Evolutionary conservation across 1,140 invertebrate species (phyloP), one percentile per base, ranked within the genome.

Genomic region (Neomicropteryx cornuta): DNA sequence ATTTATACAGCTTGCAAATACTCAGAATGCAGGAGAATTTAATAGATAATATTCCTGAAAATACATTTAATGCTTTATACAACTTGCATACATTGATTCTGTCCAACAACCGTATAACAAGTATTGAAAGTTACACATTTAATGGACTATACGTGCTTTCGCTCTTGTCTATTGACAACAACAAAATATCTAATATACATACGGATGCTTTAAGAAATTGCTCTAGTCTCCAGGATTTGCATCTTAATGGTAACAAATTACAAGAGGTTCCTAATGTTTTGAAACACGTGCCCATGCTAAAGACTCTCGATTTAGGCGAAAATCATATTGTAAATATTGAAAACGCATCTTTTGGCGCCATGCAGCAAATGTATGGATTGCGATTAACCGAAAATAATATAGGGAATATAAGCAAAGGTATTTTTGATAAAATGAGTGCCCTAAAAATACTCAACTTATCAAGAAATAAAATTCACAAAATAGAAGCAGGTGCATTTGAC

Each of bases 381-480:
- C 70, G 87, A 44, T 66, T 94, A 37, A 89, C 85, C 6, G 86
- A 89, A 62, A 94, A 94, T 62, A 77, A 81, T 46, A 82, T 94
- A 43, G 81, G 80, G n/a, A 87, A 87, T 55, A 76, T 94, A 6
- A 76, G 76, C 5, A 84, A 83, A 58, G 84, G 83, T 2, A 77
- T 87, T 5, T 91, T 93, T 56, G 79, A 80, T 50, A 80, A 83
- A 56, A 77, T 92, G 73, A 75, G 76, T 21, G 77, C 83, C 3
- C 64, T 95, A 19, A 86, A 87, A 65, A 88, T 90, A 46, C 66
- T 94, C 17, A 92, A 93, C 63, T 69, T 94, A 36, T 87, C 88
- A 11, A 71, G 83, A 37, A 94, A 94, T 62, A 82, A 83, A 54
- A 83, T 95, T 38, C 77, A 84, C 48, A 73, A 74, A 52, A 81